phyloP scores from a whole-genome alignment of 2,113 vertebrate species.

The Podiceps cristatus region DNA sequence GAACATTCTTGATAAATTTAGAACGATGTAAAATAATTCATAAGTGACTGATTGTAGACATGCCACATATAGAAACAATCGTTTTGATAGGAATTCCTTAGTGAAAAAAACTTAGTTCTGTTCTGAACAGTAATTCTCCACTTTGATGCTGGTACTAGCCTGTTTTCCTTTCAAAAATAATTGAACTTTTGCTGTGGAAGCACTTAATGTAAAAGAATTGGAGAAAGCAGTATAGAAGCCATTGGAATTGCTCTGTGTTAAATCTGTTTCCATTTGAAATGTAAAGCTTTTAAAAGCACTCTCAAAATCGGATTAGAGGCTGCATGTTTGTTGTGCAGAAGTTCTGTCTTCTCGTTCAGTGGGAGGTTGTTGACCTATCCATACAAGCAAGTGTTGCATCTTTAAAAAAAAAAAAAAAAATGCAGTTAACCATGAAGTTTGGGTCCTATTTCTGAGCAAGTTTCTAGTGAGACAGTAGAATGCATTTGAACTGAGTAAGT shows the following conservation, averaged over 20 bases:
- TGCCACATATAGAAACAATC: not conserved
- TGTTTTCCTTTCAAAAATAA: not conserved
- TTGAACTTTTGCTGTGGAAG: not conserved
- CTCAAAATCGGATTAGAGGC: not conserved
- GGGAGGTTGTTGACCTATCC: not conserved
- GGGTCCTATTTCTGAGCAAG: not conserved
- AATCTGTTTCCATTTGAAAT: not conserved
- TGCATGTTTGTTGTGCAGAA: not conserved
- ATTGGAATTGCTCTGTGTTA: not conserved
- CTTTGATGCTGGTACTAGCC: not conserved
- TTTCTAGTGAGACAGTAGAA: not conserved
- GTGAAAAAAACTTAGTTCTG: not conserved
- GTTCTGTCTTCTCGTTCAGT: not conserved
- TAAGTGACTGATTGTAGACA: not conserved
- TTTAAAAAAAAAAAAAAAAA: not conserved
- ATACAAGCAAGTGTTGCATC: not conserved
- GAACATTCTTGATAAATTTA: not conserved
- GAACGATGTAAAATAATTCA: not conserved
- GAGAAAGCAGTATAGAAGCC: not conserved
- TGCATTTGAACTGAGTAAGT: not conserved
- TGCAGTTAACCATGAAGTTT: not conserved
- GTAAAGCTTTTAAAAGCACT: not conserved
- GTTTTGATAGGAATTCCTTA: not conserved
- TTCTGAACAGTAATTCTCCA: not conserved
- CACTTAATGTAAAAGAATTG: not conserved